Conservation (phyloP, 2,113 vertebrate genomes). For the Grallaria varia region DNA sequence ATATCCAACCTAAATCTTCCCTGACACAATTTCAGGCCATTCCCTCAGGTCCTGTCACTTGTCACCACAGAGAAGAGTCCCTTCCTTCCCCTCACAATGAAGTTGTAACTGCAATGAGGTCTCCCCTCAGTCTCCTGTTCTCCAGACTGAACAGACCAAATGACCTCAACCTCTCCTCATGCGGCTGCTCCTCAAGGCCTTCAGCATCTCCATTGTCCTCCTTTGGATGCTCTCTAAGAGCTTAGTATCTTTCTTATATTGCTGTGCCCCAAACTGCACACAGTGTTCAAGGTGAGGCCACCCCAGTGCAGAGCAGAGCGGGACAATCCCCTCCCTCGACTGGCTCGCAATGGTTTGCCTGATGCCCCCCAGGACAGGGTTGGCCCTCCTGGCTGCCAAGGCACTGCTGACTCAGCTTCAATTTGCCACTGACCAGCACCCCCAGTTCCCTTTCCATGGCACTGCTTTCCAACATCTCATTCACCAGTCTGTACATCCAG, state of each 20-base stretch:
- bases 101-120: neutral
- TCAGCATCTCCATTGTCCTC: neutral
- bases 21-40: neutral
- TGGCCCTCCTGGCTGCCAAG: neutral
- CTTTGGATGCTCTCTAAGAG: neutral
- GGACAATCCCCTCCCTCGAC: neutral
- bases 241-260: neutral
- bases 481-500: neutral
- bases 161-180: neutral
- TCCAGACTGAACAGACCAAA: neutral
- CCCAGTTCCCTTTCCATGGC: neutral
- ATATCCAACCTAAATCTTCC: neutral
- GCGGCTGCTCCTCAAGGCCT: neutral
- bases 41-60: neutral
- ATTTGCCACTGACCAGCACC: neutral
- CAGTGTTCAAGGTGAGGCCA: neutral
- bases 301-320: neutral
- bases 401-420: neutral
- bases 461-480: neutral
- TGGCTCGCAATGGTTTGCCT: neutral
- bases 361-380: neutral
- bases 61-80: neutral
- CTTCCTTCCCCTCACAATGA: neutral
- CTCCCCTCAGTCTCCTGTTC: neutral
- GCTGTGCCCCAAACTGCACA: neutral